phyloP scores from a whole-genome alignment of 1,140 invertebrate genomes.

The Drosophila nannoptera region DNA sequence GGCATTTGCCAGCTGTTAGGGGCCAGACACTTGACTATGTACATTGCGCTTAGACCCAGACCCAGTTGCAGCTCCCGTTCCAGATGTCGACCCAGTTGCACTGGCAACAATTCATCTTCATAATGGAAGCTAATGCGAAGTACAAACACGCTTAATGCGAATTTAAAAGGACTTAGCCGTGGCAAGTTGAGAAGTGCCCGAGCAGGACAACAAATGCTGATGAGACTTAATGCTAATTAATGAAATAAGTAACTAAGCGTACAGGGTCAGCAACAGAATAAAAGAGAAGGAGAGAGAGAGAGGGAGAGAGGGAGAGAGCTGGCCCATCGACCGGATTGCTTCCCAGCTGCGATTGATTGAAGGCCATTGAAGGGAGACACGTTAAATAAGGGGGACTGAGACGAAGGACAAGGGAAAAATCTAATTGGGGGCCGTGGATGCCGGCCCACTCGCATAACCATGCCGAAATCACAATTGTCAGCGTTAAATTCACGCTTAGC shows the following conservation, averaged over 20 bases:
- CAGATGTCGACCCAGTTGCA: neutral
- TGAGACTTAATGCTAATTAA: slow-evolving; percentile 16
- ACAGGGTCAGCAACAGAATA: neutral
- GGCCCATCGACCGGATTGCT: neutral
- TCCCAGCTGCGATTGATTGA: slow-evolving; percentile 1
- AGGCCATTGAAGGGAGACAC: slow-evolving; percentile 4
- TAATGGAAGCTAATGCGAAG: slow-evolving; percentile 46
- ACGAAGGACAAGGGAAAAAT: slow-evolving; percentile 55
- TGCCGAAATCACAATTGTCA: slow-evolving; percentile 72
- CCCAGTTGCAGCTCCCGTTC: slow-evolving; percentile 4
- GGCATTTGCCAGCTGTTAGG: slow-evolving; percentile 2
- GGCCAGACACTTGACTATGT: neutral
- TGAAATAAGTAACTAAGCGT: neutral
- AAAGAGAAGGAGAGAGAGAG: too few species aligned
- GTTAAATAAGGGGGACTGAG: slow-evolving; percentile 64
- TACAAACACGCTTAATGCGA: slow-evolving; percentile 45
- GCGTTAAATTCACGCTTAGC: slow-evolving; percentile 58
- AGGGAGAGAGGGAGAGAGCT: too few species aligned
- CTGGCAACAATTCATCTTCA: slow-evolving; percentile 40
- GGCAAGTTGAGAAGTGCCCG: slow-evolving; percentile 3
- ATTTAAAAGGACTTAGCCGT: slow-evolving; percentile 31
- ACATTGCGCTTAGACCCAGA: neutral
- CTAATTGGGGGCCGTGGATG: slow-evolving; percentile 65
- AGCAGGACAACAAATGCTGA: slow-evolving; percentile 12
- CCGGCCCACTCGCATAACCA: slow-evolving; percentile 6